These are phyloP conservation scores for Bombycilla garrulus DNA, from an alignment of 2,113 vertebrate genomes.

Conservation along the genomic window DNA sequence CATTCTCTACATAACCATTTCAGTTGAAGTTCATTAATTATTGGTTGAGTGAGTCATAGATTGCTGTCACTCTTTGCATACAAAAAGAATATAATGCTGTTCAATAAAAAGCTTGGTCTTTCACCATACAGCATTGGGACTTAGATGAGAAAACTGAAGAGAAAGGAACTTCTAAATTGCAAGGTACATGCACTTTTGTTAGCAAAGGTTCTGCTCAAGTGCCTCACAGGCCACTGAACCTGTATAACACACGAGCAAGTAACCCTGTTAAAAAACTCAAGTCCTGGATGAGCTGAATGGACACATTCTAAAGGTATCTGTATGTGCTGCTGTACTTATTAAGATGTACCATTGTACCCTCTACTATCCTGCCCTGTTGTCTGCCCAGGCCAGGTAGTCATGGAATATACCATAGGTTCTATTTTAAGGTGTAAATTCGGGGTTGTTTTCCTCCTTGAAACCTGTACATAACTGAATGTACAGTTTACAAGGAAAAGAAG, in stretches of 20 bases:
- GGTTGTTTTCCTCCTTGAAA: neutral
- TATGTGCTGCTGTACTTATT: neutral
- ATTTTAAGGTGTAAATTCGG: neutral
- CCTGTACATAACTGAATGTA: neutral
- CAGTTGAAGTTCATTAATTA: conserved; percentile 19
- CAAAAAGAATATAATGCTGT: neutral
- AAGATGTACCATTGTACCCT: neutral
- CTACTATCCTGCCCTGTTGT: neutral
- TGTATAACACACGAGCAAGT: neutral
- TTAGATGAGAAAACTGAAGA: neutral
- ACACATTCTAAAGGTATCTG: neutral
- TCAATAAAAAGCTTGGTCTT: neutral
- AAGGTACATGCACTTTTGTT: neutral
- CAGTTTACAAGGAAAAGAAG: neutral
- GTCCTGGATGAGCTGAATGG: neutral
- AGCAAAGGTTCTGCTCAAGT: neutral
- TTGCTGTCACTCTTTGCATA: neutral
- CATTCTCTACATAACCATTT: neutral
- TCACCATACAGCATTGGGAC: neutral
- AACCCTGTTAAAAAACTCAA: neutral
- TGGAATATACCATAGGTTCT: neutral
- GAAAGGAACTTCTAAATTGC: neutral
- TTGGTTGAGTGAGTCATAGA: neutral
- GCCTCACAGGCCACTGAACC: too few species aligned
- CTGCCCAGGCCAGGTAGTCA: neutral